These are phyloP conservation scores for Thereuonema tuberculata DNA, from an alignment of 1,140 invertebrate species.

Conservation along the genomic window DNA sequence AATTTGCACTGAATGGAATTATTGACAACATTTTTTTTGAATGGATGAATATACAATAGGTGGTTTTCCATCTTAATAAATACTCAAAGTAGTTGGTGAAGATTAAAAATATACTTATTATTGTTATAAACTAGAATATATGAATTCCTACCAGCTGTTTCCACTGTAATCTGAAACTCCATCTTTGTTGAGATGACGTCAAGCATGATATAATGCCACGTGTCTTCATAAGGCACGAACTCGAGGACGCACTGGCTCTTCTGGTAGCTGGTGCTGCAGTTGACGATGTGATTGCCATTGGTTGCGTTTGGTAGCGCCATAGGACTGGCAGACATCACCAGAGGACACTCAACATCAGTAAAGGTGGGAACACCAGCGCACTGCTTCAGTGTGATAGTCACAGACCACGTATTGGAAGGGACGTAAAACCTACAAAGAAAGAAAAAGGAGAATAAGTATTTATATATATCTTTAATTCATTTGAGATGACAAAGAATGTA, in stretches of 20 bases:
- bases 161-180: slow-evolving; percentile 13
- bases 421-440: slow-evolving; percentile 36
- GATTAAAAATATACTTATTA: no score
- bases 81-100: no score
- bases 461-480: slow-evolving; percentile 10
- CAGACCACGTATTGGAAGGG: slow-evolving; percentile 33
- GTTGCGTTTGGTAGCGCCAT: background rate
- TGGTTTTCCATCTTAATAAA: no score
- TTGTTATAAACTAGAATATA: no score
- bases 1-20: no score
- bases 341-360: slow-evolving; percentile 2
- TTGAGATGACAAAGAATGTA: slow-evolving; percentile 10
- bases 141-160: slow-evolving; percentile 10
- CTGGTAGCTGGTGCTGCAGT: slow-evolving; percentile 9
- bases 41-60: no score
- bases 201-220: slow-evolving; percentile 19
- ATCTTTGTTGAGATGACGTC: slow-evolving; percentile 4
- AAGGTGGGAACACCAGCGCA: background rate
- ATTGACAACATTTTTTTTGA: no score
- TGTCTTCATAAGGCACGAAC: slow-evolving; percentile 17
- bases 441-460: no score
- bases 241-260: slow-evolving; percentile 12
- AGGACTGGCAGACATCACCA: slow-evolving; percentile 5
- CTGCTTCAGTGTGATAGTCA: slow-evolving; percentile 1
- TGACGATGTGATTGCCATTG: background rate